Conservation (phyloP, 2,113 vertebrate species). For the Alosa alosa region DNA sequence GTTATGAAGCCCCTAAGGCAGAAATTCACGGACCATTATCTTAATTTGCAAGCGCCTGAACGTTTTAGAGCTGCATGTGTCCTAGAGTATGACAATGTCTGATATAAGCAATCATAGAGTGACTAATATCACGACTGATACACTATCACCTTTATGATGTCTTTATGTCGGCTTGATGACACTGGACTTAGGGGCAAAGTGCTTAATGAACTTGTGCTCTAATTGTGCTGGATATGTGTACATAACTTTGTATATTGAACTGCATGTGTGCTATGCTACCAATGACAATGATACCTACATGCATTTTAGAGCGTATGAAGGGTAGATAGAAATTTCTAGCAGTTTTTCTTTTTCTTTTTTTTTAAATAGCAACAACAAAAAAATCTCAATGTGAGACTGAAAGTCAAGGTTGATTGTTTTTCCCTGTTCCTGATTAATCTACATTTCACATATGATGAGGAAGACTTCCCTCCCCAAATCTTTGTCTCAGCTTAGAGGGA, state of each 20-base stretch:
- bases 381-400: neutral
- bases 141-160: constrained; percentile 49
- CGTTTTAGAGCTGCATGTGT: constrained; percentile 4
- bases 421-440: neutral
- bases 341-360: constrained; percentile 39
- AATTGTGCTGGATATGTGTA: constrained; percentile 59
- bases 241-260: constrained; percentile 65
- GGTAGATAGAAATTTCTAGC: constrained; percentile 52
- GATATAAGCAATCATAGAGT: constrained; percentile 8
- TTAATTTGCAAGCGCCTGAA: constrained; percentile 9
- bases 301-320: constrained; percentile 65
- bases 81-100: constrained; percentile 11
- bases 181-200: constrained; percentile 22
- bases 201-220: constrained; percentile 43
- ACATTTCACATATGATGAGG: constrained; percentile 10
- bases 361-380: neutral
- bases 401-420: neutral
- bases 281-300: constrained; percentile 59
- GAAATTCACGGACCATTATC: neutral
- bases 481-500: neutral
- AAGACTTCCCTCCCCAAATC: neutral
- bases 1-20: neutral
- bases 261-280: constrained; percentile 70
- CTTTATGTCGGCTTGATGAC: constrained; percentile 24
- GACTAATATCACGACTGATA: constrained; percentile 13